phyloP scores from a whole-genome alignment of 2,113 vertebrate species.

The Paradisaea rubra region DNA sequence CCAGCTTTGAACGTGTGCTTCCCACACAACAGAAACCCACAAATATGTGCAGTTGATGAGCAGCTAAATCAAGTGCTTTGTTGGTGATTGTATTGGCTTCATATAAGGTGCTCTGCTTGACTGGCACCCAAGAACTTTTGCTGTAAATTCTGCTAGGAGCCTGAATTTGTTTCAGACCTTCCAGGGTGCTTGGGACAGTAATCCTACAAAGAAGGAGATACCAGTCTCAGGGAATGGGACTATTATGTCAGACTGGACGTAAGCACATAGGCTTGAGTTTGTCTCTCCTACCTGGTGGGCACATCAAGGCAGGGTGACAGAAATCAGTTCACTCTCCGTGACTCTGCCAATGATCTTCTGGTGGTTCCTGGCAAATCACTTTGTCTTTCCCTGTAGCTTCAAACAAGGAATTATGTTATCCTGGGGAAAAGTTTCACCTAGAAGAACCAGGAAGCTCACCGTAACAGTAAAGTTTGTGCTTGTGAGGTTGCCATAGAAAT shows the following conservation, averaged over 20 bases:
- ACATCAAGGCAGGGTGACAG: neutral
- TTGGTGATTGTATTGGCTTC: neutral
- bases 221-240: neutral
- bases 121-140: neutral
- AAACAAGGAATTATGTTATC: neutral
- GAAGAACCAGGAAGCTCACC: neutral
- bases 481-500: neutral
- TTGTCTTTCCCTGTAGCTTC: neutral
- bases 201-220: neutral
- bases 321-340: neutral
- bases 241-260: neutral
- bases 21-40: constrained; percentile 7
- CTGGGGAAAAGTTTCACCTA: neutral
- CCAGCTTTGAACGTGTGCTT: neutral
- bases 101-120: neutral
- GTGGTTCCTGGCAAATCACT: neutral
- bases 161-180: neutral
- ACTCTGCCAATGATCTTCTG: neutral
- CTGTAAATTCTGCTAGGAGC: neutral
- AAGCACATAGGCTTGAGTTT: neutral
- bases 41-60: neutral
- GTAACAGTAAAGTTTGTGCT: neutral
- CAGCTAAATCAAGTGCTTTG: neutral
- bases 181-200: neutral
- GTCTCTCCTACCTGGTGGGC: neutral